phyloP scores from a whole-genome alignment of 2,888 invertebrate genomes.

The Agrochola lychnidis region DNA sequence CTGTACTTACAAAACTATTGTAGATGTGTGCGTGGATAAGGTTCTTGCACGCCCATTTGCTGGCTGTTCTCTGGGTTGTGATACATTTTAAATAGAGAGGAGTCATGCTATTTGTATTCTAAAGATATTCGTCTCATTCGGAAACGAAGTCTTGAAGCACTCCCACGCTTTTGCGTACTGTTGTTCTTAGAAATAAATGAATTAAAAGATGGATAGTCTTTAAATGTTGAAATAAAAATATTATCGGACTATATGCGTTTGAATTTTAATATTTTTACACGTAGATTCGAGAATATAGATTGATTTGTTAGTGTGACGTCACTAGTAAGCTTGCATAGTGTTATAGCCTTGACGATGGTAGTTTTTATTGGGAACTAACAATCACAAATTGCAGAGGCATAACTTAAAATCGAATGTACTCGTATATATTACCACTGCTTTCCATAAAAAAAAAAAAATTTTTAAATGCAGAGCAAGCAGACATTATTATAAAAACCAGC shows the following conservation, averaged over 20 bases:
- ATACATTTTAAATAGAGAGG: conserved; percentile 32
- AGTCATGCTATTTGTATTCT: conserved; percentile 26
- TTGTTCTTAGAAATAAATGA: conserved; percentile 53
- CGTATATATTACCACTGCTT: not conserved
- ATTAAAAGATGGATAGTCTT: conserved; percentile 42
- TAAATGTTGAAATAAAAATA: conserved; percentile 58
- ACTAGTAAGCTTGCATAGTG: not conserved
- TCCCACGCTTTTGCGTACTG: conserved; percentile 37
- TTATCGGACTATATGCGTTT: conserved; percentile 54
- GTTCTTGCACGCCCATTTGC: conserved; percentile 7
- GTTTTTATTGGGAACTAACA: not conserved
- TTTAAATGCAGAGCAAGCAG: not conserved
- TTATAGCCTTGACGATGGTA: not conserved
- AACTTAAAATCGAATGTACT: not conserved
- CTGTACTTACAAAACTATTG: conserved; percentile 13
- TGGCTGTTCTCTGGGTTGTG: conserved; percentile 34
- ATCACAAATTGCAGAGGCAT: not conserved
- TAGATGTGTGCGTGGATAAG: conserved; percentile 8
- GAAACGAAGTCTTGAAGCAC: conserved; percentile 35
- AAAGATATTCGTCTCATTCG: conserved; percentile 44
- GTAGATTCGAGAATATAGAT: conserved; percentile 37
- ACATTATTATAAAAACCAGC: not conserved
- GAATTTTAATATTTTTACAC: conserved; percentile 41
- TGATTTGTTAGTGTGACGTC: not conserved
- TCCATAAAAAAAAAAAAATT: too few species aligned